Evolutionary conservation across 2,888 invertebrate species (phyloP).

Genomic region (Automeris io): DNA sequence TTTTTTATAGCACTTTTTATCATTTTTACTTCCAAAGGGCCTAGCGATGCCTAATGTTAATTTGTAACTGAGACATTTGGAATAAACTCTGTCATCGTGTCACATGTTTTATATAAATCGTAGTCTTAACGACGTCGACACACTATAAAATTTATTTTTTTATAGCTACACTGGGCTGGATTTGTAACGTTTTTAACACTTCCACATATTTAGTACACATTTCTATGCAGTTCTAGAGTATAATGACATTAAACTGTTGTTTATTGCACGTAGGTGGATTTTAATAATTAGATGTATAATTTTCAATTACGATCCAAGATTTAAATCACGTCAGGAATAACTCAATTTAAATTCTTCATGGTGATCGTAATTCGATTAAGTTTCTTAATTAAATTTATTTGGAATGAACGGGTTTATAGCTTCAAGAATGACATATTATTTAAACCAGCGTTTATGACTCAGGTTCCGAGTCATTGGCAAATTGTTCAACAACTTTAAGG

Average conservation of each 20-base stretch:
- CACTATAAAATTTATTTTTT: conserved; percentile 60
- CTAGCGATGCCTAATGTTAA: conserved; percentile 35
- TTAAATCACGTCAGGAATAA: conserved; percentile 9
- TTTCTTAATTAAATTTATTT: conserved; percentile 8
- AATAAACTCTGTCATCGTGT: conserved; percentile 55
- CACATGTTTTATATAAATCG: conserved; percentile 61
- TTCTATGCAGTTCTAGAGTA: conserved; percentile 26
- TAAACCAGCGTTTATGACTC: background rate
- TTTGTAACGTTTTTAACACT: conserved; percentile 46
- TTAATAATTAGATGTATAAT: conserved; percentile 20
- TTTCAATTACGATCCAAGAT: conserved; percentile 9
- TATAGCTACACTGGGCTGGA: conserved; percentile 43
- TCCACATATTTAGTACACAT: conserved; percentile 35
- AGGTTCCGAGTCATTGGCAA: background rate
- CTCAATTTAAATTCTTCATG: conserved; percentile 9
- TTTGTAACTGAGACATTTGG: conserved; percentile 43
- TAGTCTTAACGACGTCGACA: conserved; percentile 53
- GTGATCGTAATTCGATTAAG: conserved; percentile 8
- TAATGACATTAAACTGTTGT: conserved; percentile 29
- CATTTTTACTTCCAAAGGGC: conserved; percentile 30
- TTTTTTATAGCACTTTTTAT: conserved; percentile 15
- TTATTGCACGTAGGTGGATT: conserved; percentile 22
- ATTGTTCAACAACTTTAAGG: too few species aligned
- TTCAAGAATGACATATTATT: conserved; percentile 5
- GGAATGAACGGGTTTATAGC: conserved; percentile 2